phyloP scores from a whole-genome alignment of 1,140 invertebrate species.

The Tetragnatha versicolor region DNA sequence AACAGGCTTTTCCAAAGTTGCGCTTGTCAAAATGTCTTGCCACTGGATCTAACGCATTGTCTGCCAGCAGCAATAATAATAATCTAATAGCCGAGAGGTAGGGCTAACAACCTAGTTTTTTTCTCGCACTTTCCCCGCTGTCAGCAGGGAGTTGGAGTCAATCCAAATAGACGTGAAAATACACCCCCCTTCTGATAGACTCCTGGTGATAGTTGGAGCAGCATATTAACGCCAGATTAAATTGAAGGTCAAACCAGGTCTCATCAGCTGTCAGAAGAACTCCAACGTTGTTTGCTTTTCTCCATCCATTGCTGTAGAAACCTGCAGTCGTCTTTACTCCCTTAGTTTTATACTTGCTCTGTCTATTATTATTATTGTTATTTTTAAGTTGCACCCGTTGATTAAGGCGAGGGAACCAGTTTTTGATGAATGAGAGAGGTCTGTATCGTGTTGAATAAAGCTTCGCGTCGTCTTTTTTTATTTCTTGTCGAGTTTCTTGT shows the following conservation, averaged over 20 bases:
- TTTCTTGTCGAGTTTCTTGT: no score
- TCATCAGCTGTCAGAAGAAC: constrained; percentile 42
- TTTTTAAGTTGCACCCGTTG: constrained; percentile 17
- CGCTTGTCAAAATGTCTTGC: constrained; percentile 46
- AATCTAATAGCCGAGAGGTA: constrained; percentile 33
- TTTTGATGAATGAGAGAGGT: not conserved
- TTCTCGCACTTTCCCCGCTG: constrained; percentile 19
- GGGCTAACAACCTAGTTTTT: constrained; percentile 18
- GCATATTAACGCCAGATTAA: constrained; percentile 42
- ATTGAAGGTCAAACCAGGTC: constrained; percentile 19
- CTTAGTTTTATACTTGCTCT: constrained; percentile 5
- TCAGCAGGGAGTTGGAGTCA: not conserved
- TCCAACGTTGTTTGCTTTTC: constrained; percentile 24
- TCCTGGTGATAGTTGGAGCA: constrained; percentile 36
- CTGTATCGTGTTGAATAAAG: not conserved
- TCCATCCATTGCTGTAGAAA: not conserved
- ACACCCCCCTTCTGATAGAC: constrained; percentile 31
- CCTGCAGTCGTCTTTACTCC: not conserved
- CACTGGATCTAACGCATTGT: constrained; percentile 44
- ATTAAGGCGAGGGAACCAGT: constrained; percentile 37
- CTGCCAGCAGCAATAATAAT: constrained; percentile 45
- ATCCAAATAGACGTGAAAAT: constrained; percentile 29
- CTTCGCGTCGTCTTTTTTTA: no score
- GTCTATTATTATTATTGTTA: constrained; percentile 12
- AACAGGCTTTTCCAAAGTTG: constrained; percentile 17